A percentile compares a stretch with the other conserved stretches of the same genome.
Evolutionary conservation across 2,888 invertebrate species (phyloP).

Genomic region (Netelia fuscicornis): DNA sequence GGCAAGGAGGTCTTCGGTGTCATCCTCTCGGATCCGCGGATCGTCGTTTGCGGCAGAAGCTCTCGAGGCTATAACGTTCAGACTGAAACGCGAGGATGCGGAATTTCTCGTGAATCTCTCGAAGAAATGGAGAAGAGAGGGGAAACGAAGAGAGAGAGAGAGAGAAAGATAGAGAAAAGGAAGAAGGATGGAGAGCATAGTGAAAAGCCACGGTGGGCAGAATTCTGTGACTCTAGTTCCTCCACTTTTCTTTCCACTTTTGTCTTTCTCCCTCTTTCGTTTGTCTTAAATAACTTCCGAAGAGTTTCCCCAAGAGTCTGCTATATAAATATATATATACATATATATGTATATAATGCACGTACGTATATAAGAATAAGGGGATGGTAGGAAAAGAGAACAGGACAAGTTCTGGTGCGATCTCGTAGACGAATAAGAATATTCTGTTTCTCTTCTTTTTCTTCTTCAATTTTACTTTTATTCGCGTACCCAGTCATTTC

Average conservation of each 20-base stretch:
- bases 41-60: constrained; percentile 53
- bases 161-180: background rate
- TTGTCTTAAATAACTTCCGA: constrained; percentile 62
- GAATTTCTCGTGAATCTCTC: constrained; percentile 38
- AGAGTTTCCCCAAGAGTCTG: constrained; percentile 49
- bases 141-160: background rate
- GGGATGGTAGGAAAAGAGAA: background rate
- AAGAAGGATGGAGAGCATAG: constrained; percentile 16
- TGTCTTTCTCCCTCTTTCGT: constrained; percentile 21
- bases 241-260: constrained; percentile 29
- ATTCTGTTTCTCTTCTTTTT: constrained; percentile 46
- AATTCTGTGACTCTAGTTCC: constrained; percentile 44
- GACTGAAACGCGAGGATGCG: constrained; percentile 49
- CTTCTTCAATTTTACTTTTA: constrained; percentile 42
- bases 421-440: constrained; percentile 24
- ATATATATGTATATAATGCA: background rate
- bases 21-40: constrained; percentile 59
- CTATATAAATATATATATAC: background rate
- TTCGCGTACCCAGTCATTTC: constrained; percentile 56
- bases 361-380: no score
- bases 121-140: background rate
- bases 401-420: constrained; percentile 49
- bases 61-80: constrained; percentile 27
- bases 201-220: constrained; percentile 9
- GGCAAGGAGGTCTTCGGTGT: constrained; percentile 51